Evolutionary conservation across 2,888 invertebrate genomes (phyloP), one percentile per base, ranked within the genome.

Genomic region (Mycogona germanica): DNA sequence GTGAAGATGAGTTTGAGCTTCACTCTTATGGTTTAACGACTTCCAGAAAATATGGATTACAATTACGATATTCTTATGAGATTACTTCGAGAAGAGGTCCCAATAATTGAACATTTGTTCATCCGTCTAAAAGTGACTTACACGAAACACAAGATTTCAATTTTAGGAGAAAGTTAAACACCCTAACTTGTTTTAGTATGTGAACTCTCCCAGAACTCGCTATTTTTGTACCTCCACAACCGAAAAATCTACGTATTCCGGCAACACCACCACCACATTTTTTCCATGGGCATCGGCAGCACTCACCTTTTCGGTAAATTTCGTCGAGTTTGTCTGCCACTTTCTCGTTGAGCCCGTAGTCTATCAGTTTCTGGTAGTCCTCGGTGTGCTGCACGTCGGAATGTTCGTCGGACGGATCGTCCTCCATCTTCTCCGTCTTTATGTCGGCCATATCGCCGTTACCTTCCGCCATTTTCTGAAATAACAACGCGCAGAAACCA

Each of bases 301-400:
- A 57, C 61, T 64, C 66, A 75, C 76, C 95, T 76, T 92, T 91
- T 80, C 88, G 87, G 77, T 93, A 95, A 75, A 95, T 93, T 78
- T 91, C 91, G 73, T 93, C 92, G 71, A 95, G 80, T 78, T 93
- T 93, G 67, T 82, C 84, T 67, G 93, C 91, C 65, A 87, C 85
- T 78, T 88, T 89, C 72, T 86, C 84, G 75, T 91, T 88, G 73
- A 95, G 82, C 74, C 95, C 95, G 80, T 92, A 92, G 70, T 91
- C 88, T 68, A 93, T 79, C 67, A 95, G 79, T 78, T 92, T 93
- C 71, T 84, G 81, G 76, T 87, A 92, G 76, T 93, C 92, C 74
- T 86, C 87, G 70, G 89, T 58, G 55, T 53, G 49, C 25, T 40
- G 40, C 3, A 37, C 37, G 4, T 38, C 37, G n/a, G 32, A 30